A percentile compares a stretch with the other conserved stretches of the same genome.
phyloP scores from a whole-genome alignment of 2,888 invertebrate species.

The Oscheius sp. region DNA sequence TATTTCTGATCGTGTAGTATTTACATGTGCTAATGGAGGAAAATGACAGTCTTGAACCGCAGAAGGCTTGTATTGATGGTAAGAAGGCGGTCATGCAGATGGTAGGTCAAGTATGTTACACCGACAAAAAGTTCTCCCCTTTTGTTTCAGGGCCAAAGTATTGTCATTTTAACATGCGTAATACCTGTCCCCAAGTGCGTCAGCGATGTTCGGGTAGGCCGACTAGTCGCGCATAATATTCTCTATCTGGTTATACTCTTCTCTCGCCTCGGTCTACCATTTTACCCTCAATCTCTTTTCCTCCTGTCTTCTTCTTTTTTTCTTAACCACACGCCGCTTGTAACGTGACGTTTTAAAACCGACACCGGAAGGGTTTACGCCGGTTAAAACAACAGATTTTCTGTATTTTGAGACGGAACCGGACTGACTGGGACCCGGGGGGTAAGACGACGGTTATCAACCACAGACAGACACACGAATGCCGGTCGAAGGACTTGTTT shows the following conservation, averaged over 20 bases:
- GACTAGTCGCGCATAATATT: constrained; percentile 30
- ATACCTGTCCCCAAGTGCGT: constrained; percentile 28
- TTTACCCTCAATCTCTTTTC: constrained; percentile 8
- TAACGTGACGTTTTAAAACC: background rate
- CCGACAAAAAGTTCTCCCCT: too few relatives aligned
- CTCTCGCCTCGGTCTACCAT: constrained; percentile 10
- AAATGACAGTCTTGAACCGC: too few relatives aligned
- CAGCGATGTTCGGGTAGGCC: constrained; percentile 26
- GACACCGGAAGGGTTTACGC: constrained; percentile 18
- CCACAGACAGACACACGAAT: background rate
- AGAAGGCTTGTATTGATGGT: too few relatives aligned
- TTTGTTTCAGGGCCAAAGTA: background rate
- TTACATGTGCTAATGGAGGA: too few relatives aligned
- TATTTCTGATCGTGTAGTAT: too few relatives aligned
- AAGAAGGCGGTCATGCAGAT: too few relatives aligned
- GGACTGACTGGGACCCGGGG: constrained; percentile 3
- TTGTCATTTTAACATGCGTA: background rate
- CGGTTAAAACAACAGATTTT: constrained; percentile 13
- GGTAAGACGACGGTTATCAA: background rate
- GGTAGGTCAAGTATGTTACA: too few relatives aligned
- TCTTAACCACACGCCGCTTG: background rate
- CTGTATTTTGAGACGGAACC: constrained; percentile 15
- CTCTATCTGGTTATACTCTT: constrained; percentile 3
- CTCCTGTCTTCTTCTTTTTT: background rate
- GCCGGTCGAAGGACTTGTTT: constrained; percentile 13